phyloP scores from a whole-genome alignment of 2,797 vertebrate species.

The Centroberyx gerrardi region DNA sequence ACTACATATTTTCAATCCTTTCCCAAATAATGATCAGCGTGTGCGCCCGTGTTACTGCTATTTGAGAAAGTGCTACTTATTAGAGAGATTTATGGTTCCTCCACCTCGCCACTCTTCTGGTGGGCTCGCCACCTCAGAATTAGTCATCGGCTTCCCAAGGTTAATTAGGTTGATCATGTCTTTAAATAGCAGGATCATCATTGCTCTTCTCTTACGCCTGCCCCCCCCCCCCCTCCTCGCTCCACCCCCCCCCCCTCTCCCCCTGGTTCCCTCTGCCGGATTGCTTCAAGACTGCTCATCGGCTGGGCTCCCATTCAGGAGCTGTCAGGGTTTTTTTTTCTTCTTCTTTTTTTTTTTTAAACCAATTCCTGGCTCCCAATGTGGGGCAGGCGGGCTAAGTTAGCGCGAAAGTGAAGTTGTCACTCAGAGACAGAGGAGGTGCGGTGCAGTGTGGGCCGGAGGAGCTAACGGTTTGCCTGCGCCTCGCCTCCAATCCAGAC shows the following conservation, averaged over 20 bases:
- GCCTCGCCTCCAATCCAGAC: slow-evolving; percentile 95
- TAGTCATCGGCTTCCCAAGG: slow-evolving; percentile 83
- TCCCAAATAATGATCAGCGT: slow-evolving; percentile 56
- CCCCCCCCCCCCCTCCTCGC: slow-evolving; percentile 22
- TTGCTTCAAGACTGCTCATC: slow-evolving; percentile 58
- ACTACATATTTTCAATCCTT: slow-evolving; percentile 67
- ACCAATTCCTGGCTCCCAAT: slow-evolving; percentile 68
- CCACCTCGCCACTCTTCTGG: slow-evolving; percentile 65
- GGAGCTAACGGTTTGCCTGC: slow-evolving; percentile 87
- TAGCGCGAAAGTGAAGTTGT: slow-evolving; percentile 87
- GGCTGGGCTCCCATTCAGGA: slow-evolving; percentile 66
- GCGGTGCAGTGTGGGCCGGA: slow-evolving; percentile 80
- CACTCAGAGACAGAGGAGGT: slow-evolving; percentile 90
- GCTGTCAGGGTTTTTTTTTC: slow-evolving; percentile 51
- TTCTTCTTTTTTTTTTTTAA: slow-evolving; percentile 13
- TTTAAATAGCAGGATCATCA: slow-evolving; percentile 86
- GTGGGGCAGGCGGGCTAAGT: slow-evolving; percentile 80
- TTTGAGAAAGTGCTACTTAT: slow-evolving; percentile 79
- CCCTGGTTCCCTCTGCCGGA: slow-evolving; percentile 57
- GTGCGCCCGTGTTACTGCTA: slow-evolving; percentile 43
- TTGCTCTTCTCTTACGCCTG: slow-evolving; percentile 66
- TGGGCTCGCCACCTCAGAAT: slow-evolving; percentile 76
- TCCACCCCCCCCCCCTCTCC: slow-evolving; percentile 6
- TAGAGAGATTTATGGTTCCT: slow-evolving; percentile 82
- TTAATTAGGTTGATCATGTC: slow-evolving; percentile 88